Percentiles rank a stretch among this genome's conserved stretches.
Evolutionary conservation across 2,113 vertebrate species (phyloP).

Genomic region (Leptodactylus fuscus): DNA sequence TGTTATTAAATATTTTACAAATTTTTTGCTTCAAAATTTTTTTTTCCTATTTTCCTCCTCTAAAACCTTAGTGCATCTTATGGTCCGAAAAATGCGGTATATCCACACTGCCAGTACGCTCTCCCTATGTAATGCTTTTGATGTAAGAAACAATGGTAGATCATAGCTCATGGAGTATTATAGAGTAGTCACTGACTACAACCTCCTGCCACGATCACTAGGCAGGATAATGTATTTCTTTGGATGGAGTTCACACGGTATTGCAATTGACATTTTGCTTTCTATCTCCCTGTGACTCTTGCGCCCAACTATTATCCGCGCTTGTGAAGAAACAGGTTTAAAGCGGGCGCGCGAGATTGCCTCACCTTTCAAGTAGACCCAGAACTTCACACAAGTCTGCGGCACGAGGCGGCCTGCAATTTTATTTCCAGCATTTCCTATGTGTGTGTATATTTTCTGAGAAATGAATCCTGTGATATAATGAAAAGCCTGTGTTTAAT

Average conservation of each 20-base stretch:
- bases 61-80: too few relatives aligned
- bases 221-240: constrained; percentile 41
- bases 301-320: constrained; percentile 29
- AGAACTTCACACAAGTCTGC: constrained; percentile 5
- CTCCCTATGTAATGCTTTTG: neutral
- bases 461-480: constrained; percentile 47
- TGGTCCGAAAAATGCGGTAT: too few relatives aligned
- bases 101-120: too few relatives aligned
- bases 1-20: too few relatives aligned
- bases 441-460: constrained; percentile 9
- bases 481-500: constrained; percentile 56
- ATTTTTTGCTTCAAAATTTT: too few relatives aligned
- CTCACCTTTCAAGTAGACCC: constrained; percentile 27
- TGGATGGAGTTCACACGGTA: constrained; percentile 16
- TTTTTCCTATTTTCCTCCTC: too few relatives aligned
- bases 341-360: neutral
- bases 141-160: neutral
- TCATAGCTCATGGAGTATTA: neutral
- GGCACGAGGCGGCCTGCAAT: constrained; percentile 13
- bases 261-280: constrained; percentile 53
- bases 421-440: constrained; percentile 23
- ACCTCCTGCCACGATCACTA: constrained; percentile 1
- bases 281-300: constrained; percentile 38
- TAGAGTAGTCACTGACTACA: neutral
- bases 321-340: constrained; percentile 41